phyloP scores from a whole-genome alignment of 2,113 vertebrate species.

The Macroglossus sobrinus region DNA sequence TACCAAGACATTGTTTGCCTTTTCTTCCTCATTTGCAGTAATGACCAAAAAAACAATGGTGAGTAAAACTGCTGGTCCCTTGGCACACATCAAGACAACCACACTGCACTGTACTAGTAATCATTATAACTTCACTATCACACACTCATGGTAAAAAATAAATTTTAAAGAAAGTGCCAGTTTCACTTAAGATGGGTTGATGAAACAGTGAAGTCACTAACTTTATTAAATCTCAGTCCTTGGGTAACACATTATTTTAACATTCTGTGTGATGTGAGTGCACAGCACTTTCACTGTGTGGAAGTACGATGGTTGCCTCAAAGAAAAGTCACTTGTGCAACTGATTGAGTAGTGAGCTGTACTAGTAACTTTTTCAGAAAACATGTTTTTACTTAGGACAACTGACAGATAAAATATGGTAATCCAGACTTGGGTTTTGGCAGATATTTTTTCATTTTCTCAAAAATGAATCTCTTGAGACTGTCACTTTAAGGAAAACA shows the following conservation, averaged over 20 bases:
- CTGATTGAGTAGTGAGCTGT: background rate
- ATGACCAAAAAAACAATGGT: background rate
- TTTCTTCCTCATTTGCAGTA: background rate
- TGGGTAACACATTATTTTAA: background rate
- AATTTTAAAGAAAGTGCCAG: background rate
- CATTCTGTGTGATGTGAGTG: background rate
- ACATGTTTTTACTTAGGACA: background rate
- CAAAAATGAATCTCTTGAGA: background rate
- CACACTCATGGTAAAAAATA: background rate
- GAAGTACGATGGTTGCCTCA: background rate
- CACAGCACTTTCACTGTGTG: rapidly evolving
- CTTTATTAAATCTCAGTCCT: background rate
- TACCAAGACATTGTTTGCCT: background rate
- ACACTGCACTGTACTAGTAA: no score
- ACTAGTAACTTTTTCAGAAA: background rate
- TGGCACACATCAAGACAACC: background rate
- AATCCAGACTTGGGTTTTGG: background rate
- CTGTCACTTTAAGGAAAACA: background rate
- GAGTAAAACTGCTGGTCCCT: background rate
- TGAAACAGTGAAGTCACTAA: background rate
- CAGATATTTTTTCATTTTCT: background rate
- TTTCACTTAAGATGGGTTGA: background rate
- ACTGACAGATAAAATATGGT: background rate
- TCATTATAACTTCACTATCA: background rate
- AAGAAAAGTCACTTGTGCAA: background rate